Conservation (phyloP, 2,113 vertebrate species). For the Anseranas semipalmata region DNA sequence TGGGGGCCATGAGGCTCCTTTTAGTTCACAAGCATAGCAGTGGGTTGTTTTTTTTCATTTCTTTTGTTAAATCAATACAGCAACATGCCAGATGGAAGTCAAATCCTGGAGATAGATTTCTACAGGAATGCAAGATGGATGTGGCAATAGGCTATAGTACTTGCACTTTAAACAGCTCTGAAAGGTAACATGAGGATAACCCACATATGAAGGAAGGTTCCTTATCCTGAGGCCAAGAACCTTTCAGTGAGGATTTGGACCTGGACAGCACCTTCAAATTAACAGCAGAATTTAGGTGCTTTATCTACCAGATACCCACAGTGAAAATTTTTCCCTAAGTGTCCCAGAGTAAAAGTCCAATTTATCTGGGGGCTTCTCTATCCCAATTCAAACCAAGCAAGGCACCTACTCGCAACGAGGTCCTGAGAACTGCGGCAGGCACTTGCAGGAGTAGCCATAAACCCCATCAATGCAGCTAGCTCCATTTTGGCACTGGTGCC, state of each 20-base stretch:
- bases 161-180: not conserved
- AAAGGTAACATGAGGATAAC: not conserved
- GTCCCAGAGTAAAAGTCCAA: not conserved
- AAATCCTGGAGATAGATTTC: not conserved
- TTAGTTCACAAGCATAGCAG: not conserved
- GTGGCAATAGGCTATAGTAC: not conserved
- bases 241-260: not conserved
- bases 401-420: constrained; percentile 87
- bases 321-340: not conserved
- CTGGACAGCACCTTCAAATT: not conserved
- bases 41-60: not conserved
- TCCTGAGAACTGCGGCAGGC: constrained; percentile 77
- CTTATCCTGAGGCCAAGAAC: not conserved
- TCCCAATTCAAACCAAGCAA: not conserved
- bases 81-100: not conserved
- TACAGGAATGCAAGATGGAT: not conserved
- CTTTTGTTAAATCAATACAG: not conserved
- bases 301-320: not conserved
- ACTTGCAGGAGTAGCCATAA: constrained; percentile 81
- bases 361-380: not conserved
- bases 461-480: constrained; percentile 76
- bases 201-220: not conserved
- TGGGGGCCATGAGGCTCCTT: not conserved
- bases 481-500: constrained; percentile 82
- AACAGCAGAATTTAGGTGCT: not conserved